Base-by-base conservation (phyloP, 2,888 invertebrate species). In the Spicauda simplicius region DNA sequence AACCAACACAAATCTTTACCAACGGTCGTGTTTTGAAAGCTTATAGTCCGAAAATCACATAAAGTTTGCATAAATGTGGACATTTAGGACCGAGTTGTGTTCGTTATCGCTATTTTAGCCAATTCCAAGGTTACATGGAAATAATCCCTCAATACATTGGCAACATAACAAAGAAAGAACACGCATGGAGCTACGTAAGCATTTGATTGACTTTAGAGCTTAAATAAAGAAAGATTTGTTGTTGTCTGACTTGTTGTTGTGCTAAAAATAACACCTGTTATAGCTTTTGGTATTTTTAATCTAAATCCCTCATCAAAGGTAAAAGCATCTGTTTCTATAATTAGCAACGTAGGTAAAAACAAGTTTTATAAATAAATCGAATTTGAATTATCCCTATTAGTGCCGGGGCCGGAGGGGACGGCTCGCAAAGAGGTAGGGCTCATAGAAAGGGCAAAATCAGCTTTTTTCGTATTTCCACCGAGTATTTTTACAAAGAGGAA, bases 41-140 rank as follows among this genome's bases (percentile, higher is more conserved):
- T 18, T 19, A 7, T 37, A 33, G 33, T 69, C 53, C 5, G 37
- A 66, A 58, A 59, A 59, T 55, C 59, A 54, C 55, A 67, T 65
- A 57, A 45, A 65, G 50, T 54, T 60, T 58, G 53, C 69, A 65
- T 69, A 61, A 70, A 70, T 70, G 68, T 72, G 70, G 72, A 73
- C 71, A 72, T 73, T 73, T 66, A 71, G 71, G 60, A 69, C 68
- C 48, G 55, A 45, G 64, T 65, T 64, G 71, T 71, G 59, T 69
- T 70, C 64, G 52, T 58, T 61, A 72, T 70, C 61, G 70, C 72
- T 72, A 73, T 73, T 72, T 73, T 69, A 69, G 72, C 64, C 69
- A 68, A 72, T 64, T 66, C 59, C 72, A 73, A 73, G 73, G 72
- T 59, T 68, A 60, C 55, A 30, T 69, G 18, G 64, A 25, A 69